phyloP scores from a whole-genome alignment of 2,113 vertebrate genomes.

The Trogon melanurus region DNA sequence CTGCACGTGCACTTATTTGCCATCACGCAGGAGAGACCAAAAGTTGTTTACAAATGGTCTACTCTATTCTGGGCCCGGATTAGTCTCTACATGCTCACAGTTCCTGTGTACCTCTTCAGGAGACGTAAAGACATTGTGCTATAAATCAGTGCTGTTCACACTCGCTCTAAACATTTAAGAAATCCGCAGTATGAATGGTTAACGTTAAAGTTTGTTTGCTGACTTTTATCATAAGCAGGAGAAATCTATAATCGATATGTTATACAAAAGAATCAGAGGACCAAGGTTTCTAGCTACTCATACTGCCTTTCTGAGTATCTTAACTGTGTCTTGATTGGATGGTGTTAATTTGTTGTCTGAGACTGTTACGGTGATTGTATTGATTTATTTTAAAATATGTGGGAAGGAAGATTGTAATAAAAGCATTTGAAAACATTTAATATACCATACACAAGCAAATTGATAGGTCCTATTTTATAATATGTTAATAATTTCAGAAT shows the following conservation, averaged over 20 bases:
- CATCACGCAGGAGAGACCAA: not conserved
- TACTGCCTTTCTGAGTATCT: constrained; percentile 67
- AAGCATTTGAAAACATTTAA: constrained; percentile 36
- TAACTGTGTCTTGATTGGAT: constrained; percentile 53
- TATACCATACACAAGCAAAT: constrained; percentile 31
- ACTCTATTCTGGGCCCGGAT: not conserved
- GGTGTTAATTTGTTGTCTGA: constrained; percentile 58
- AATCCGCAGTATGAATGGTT: not conserved
- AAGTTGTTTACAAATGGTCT: not conserved
- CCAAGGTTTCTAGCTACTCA: constrained; percentile 62
- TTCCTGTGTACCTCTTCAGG: not conserved
- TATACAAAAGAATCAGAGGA: not conserved
- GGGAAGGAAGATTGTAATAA: constrained; percentile 74
- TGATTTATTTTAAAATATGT: constrained; percentile 54
- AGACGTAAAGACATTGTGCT: not conserved
- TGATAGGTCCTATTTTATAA: constrained; percentile 62
- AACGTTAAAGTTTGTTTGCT: constrained; percentile 29
- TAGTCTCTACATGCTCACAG: not conserved
- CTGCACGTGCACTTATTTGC: not conserved
- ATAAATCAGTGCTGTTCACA: not conserved
- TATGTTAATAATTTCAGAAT: constrained; percentile 15
- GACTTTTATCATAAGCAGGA: constrained; percentile 8
- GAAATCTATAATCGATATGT: constrained; percentile 15
- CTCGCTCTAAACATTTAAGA: not conserved
- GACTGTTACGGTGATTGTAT: constrained; percentile 57